Base-by-base conservation (phyloP, 2,888 invertebrate genomes). In the Julus scandinavius region DNA sequence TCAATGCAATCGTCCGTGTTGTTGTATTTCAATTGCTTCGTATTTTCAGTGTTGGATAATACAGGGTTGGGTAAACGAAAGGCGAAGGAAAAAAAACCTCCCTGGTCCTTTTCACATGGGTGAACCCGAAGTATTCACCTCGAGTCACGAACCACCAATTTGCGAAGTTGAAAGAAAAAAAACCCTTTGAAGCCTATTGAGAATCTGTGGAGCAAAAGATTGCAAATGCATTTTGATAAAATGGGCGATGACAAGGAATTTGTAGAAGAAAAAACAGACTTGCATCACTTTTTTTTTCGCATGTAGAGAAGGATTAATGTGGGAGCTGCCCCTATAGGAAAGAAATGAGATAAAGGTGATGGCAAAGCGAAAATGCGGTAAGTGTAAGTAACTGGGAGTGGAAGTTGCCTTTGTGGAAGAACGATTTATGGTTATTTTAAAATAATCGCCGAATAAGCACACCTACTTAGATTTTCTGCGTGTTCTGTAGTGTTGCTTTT, bases 231-330 rank as follows among this genome's bases (percentile, higher is more conserved):
- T 72, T 72, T 72, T 72, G 72, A 29, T 72, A 29, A 72, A 72
- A 72, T 72, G 72, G 72, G 72, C 72, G 72, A 72, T 72, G 72
- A 72, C 72, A 72, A 72, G 72, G 72, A 72, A 72, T 72, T 72
- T 72, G 72, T 72, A 29, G 7, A 29, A 20, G 29, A 29, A 72
- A 72, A 72, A 72, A 72, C n/a, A 72, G 11, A 13, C 72, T 72
- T 6, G 72, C 72, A 72, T 72, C 72, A 72, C 72, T 72, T 72
- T 72, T 54, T 72, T 72, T 72, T n/a, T n/a, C n/a, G 58, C 29
- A 29, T 29, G 29, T 29, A 29, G 72, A 2, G 20, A 72, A 72
- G 72, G 29, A 72, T 72, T 72, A 29, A 72, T 72, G 72, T 72
- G 72, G 72, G 72, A 72, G 72, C 72, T 72, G 29, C 72, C 72